Evolutionary conservation across 2,797 vertebrate species (phyloP).

Genomic region (Lacerta viridis): DNA sequence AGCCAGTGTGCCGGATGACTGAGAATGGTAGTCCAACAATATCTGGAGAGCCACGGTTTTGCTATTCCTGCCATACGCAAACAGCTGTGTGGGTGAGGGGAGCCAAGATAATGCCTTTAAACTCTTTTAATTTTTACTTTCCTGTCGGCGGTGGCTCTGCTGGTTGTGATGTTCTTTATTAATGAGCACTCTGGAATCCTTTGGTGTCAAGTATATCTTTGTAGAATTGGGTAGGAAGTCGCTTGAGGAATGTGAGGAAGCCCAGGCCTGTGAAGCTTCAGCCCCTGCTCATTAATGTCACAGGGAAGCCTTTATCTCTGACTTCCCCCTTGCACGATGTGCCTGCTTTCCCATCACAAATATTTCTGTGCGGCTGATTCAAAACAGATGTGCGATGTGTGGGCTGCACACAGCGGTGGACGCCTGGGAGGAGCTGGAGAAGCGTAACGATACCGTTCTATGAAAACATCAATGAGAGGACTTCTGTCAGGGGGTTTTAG

Average conservation of each 20-base stretch:
- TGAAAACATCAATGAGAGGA: neutral
- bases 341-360: neutral
- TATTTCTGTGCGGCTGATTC: slow-evolving; percentile 8
- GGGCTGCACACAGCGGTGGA: neutral
- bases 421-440: neutral
- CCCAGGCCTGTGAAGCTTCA: neutral
- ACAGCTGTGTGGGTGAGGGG: neutral
- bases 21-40: neutral
- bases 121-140: no score
- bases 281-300: neutral
- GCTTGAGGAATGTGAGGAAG: neutral
- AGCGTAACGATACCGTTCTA: neutral
- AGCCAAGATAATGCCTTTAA: neutral
- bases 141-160: neutral
- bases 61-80: no score
- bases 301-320: neutral
- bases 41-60: neutral
- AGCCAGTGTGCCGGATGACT: no score
- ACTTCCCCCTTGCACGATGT: no score
- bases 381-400: neutral
- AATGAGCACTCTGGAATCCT: neutral
- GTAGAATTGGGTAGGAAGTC: neutral
- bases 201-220: neutral
- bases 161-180: neutral
- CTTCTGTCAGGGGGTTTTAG: neutral